A percentile compares a stretch with the other conserved stretches of the same genome.
Conservation (phyloP, 2,888 invertebrate species). For the Ceramica pisi region DNA sequence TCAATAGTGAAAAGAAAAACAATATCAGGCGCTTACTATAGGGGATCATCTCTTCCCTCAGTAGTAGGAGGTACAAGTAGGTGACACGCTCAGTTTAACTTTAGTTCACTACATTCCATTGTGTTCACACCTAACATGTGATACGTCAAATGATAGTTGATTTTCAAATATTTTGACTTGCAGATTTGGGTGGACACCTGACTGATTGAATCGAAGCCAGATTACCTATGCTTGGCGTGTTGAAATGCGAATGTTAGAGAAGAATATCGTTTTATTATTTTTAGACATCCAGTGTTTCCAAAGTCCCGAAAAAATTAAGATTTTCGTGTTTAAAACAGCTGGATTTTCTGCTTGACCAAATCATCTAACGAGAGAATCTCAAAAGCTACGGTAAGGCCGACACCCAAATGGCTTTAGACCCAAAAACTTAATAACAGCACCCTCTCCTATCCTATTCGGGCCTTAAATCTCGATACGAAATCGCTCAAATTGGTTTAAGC, state of each 20-base stretch:
- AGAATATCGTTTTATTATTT: no score
- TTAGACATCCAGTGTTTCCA: no score
- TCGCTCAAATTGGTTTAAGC: constrained; percentile 63
- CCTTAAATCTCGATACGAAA: constrained; percentile 38
- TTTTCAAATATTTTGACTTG: constrained; percentile 33
- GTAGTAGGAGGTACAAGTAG: background rate
- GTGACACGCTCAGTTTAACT: constrained; percentile 17
- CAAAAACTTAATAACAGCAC: constrained; percentile 13
- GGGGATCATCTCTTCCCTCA: background rate
- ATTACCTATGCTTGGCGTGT: background rate
- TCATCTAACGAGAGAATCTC: background rate
- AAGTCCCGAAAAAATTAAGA: no score
- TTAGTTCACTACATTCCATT: constrained; percentile 17
- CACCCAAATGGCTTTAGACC: constrained; percentile 3
- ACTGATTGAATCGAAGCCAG: background rate
- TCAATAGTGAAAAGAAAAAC: no score
- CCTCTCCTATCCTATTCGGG: background rate
- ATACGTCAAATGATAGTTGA: constrained; percentile 6
- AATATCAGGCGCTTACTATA: no score
- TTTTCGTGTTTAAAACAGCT: background rate
- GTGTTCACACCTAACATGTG: background rate
- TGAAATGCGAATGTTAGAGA: background rate
- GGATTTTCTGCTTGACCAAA: background rate
- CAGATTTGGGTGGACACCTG: constrained; percentile 18
- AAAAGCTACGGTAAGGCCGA: background rate